Evolutionary conservation across 2,888 invertebrate species (phyloP).

Genomic region (Lycocerus yunnanus): DNA sequence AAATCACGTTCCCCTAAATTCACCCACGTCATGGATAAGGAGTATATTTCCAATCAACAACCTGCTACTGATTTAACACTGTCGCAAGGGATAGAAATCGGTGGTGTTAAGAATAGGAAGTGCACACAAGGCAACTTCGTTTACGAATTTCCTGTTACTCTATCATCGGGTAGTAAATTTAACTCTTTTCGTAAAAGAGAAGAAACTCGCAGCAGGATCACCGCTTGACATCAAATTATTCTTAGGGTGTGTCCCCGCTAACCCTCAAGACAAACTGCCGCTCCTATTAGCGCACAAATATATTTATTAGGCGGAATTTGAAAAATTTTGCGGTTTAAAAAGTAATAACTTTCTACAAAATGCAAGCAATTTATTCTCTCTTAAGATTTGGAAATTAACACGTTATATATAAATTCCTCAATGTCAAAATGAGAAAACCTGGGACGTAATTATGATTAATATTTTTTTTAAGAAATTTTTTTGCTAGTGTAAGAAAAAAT

Average conservation of each 20-base stretch:
- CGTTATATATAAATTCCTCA: not conserved
- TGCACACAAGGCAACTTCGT: conserved; percentile 24
- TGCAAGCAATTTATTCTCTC: not conserved
- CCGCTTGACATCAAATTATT: conserved; percentile 19
- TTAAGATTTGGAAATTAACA: not conserved
- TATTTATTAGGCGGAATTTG: conserved; percentile 16
- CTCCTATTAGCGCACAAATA: conserved; percentile 17
- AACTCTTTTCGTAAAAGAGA: conserved; percentile 13
- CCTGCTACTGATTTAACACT: conserved; percentile 16
- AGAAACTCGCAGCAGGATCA: conserved; percentile 34
- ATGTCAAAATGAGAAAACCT: not conserved
- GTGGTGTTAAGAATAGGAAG: conserved; percentile 25
- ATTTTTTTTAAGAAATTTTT: not conserved
- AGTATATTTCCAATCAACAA: conserved; percentile 26
- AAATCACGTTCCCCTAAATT: conserved; percentile 20
- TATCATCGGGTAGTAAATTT: conserved; percentile 11
- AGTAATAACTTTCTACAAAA: conserved; percentile 2
- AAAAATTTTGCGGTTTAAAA: conserved; percentile 1
- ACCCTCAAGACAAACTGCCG: conserved; percentile 19
- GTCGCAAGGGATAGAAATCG: conserved; percentile 18
- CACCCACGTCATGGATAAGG: conserved; percentile 19
- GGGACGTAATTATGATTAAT: not conserved
- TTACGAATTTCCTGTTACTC: conserved; percentile 14
- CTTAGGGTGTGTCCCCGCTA: conserved; percentile 2
- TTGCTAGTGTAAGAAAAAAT: not conserved